Evolutionary conservation across 2,797 vertebrate genomes (phyloP).

Genomic region (Bufotes viridis): DNA sequence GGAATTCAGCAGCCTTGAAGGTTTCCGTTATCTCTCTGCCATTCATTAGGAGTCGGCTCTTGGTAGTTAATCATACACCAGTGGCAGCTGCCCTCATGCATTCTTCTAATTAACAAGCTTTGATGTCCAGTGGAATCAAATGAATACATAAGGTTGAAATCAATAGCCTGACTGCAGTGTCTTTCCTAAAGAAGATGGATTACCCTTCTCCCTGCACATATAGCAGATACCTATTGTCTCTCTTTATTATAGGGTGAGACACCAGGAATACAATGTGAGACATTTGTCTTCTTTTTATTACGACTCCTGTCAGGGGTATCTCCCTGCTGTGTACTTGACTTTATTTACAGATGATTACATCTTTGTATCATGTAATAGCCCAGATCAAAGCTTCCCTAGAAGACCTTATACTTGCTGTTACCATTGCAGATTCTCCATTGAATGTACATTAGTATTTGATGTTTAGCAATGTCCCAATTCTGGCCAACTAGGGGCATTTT

Average conservation of each 20-base stretch:
- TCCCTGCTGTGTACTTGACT: neutral
- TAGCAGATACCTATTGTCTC: slow-evolving; percentile 59
- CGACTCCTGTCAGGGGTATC: neutral
- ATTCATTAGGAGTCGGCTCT: slow-evolving; percentile 64
- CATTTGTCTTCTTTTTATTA: slow-evolving; percentile 51
- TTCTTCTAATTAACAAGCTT: slow-evolving; percentile 58
- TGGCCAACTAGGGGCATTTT: neutral
- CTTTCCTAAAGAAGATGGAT: slow-evolving; percentile 69
- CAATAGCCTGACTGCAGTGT: slow-evolving; percentile 68
- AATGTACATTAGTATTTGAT: neutral
- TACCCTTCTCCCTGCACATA: slow-evolving; percentile 58
- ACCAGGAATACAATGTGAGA: neutral
- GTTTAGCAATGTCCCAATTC: neutral
- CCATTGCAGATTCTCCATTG: neutral
- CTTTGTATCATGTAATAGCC: neutral
- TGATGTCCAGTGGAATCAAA: slow-evolving; percentile 66
- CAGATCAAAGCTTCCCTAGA: neutral
- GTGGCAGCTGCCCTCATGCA: slow-evolving; percentile 65
- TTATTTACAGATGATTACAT: neutral
- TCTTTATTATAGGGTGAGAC: slow-evolving; percentile 60
- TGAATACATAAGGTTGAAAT: slow-evolving; percentile 66
- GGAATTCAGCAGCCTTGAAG: neutral
- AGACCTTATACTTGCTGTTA: neutral
- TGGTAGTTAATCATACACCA: slow-evolving; percentile 67
- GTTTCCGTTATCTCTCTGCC: neutral